Evolutionary conservation across 2,113 vertebrate species (phyloP), one percentile per base, ranked within the genome.

Genomic region (Nestor notabilis): DNA sequence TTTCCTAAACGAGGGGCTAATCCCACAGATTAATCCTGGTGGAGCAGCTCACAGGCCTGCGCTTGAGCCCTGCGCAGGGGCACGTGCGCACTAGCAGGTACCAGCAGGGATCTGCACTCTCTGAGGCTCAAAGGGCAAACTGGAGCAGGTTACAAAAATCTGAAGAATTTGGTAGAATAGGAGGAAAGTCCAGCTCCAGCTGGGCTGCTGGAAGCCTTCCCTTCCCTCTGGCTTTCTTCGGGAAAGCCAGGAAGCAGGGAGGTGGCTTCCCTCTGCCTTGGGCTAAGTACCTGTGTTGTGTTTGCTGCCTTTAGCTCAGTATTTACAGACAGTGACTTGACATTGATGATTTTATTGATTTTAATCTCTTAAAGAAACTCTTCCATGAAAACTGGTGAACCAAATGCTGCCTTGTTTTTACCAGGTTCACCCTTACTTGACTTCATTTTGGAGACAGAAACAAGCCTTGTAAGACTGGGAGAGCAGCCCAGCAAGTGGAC

Each of bases 121-220:
- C 16, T 5, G 33, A 4, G 37, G 89, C 66, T 89, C 91, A 94
- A 71, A 94, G 89, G 93, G 72, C 83, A 55, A 66, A 71, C 2
- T 6, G 77, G 17, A 87, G 39, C 77, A 91, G 87, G 77, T 94
- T 44, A 79, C 79, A 95, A 94, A 87, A 55, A 91, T 84, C 65
- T 68, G 35, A 96, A 64, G 89, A 87, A 97, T 94, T 91, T 56
- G 77, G 33, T 56, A 0, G 10, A 55, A 35, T 27, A 63, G 55
- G n/a, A 83, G 27, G 39, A 33, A 77, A 83, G 55, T 31, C 15
- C 69, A 70, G 47, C 29, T 11, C 16, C 31, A 27, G 19, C 9
- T 28, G 39, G 68, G 46, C 58, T 1, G 0, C 31, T 77, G 94
- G 55, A 61, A 89, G 41, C 3, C 12, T 29, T 83, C 41, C 63